phyloP scores from a whole-genome alignment of 2,113 vertebrate genomes.

The Bos taurus region DNA sequence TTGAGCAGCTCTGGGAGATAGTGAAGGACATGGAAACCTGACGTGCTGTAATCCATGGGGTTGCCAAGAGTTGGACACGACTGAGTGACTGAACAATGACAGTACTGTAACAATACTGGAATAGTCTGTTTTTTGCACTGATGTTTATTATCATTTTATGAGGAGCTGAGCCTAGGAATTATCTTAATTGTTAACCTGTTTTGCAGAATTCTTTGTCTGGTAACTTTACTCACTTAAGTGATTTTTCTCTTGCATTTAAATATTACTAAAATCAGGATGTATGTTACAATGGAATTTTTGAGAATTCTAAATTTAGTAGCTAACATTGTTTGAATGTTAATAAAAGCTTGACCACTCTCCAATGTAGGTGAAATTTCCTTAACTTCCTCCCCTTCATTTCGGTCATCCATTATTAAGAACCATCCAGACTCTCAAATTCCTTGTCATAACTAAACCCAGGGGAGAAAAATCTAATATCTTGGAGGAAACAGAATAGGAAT shows the following conservation, averaged over 20 bases:
- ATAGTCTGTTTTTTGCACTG: neutral
- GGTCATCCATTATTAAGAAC: neutral
- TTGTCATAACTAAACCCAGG: neutral
- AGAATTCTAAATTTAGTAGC: constrained; percentile 16
- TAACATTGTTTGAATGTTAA: neutral
- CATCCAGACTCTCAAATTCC: neutral
- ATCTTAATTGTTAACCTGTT: neutral
- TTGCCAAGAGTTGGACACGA: neutral
- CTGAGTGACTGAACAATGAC: neutral
- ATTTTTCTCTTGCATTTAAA: neutral
- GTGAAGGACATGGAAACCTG: neutral
- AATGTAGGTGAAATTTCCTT: neutral
- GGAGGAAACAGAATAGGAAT: neutral
- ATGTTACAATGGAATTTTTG: neutral
- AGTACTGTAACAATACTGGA: neutral
- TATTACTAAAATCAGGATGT: neutral
- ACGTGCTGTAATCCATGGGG: neutral
- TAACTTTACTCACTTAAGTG: neutral
- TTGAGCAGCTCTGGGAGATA: neutral
- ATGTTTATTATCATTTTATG: neutral
- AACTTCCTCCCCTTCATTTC: neutral
- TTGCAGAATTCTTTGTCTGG: neutral
- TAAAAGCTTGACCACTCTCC: neutral
- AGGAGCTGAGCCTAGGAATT: neutral
- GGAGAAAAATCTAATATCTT: neutral